Conservation (phyloP, 2,797 vertebrate species). For the Phalanger gymnotis region DNA sequence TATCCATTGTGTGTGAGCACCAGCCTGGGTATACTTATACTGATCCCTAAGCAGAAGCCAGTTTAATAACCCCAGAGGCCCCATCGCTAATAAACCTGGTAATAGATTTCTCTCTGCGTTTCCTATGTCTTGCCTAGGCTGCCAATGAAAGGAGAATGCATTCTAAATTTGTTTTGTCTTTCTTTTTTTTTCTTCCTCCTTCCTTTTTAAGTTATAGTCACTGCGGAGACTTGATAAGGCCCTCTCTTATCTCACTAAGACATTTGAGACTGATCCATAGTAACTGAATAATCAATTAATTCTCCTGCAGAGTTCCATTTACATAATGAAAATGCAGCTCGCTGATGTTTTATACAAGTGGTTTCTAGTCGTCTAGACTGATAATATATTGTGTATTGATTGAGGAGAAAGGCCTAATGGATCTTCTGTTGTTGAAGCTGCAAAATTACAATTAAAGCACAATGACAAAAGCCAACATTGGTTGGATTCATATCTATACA, state of each 20-base stretch:
- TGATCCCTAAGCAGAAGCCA: slow-evolving; percentile 57
- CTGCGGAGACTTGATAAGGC: slow-evolving; percentile 75
- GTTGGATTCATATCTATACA: slow-evolving; percentile 77
- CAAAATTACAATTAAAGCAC: slow-evolving; percentile 81
- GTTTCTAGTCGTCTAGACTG: slow-evolving; percentile 84
- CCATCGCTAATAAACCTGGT: slow-evolving; percentile 50
- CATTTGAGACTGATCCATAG: slow-evolving; percentile 81
- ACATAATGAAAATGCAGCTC: slow-evolving; percentile 85
- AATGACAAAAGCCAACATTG: slow-evolving; percentile 79
- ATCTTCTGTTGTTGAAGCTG: slow-evolving; percentile 80
- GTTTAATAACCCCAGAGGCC: slow-evolving; percentile 10
- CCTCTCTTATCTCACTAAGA: slow-evolving; percentile 79
- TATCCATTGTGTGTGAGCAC: neutral
- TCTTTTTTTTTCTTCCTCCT: neutral
- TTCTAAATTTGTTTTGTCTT: neutral
- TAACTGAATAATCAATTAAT: slow-evolving; percentile 87
- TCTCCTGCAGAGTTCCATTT: slow-evolving; percentile 85
- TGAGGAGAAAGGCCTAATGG: slow-evolving; percentile 79
- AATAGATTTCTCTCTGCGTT: slow-evolving; percentile 47
- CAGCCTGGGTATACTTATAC: neutral
- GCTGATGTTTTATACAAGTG: slow-evolving; percentile 82
- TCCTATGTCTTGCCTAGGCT: slow-evolving; percentile 50
- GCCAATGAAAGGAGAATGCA: slow-evolving; percentile 35
- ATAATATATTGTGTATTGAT: slow-evolving; percentile 83
- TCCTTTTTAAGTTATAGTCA: slow-evolving; percentile 68